Percentiles rank a stretch among this genome's conserved stretches.
Evolutionary conservation across 2,797 vertebrate species (phyloP).

Genomic region (Toxotes lorentzi): DNA sequence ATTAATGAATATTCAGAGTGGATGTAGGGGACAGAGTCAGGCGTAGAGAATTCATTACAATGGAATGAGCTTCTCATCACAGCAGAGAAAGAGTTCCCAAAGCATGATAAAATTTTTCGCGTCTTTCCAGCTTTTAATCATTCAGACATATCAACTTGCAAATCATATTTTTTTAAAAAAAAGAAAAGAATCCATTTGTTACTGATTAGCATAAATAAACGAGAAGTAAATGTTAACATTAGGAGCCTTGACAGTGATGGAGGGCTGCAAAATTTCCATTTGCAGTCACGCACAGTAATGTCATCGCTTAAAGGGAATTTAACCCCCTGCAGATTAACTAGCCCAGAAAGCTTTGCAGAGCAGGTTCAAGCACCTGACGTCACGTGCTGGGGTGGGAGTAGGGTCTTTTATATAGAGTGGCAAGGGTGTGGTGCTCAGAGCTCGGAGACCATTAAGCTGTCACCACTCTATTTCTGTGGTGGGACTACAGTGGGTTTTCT

Average conservation of each 20-base stretch:
- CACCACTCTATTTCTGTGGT: conserved; percentile 79
- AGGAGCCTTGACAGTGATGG: conserved; percentile 56
- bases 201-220: conserved; percentile 81
- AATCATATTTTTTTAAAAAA: conserved; percentile 33
- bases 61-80: conserved; percentile 61
- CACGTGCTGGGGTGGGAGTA: conserved; percentile 64
- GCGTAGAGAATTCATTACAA: conserved; percentile 55
- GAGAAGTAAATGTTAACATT: conserved; percentile 70
- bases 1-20: conserved; percentile 68
- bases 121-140: conserved; percentile 69
- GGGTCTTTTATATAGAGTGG: conserved; percentile 76
- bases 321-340: conserved; percentile 65
- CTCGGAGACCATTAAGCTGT: conserved; percentile 82
- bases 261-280: conserved; percentile 65
- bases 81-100: conserved; percentile 57
- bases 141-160: conserved; percentile 62
- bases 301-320: conserved; percentile 68
- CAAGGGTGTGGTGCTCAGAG: conserved; percentile 77
- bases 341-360: conserved; percentile 61
- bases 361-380: conserved; percentile 78
- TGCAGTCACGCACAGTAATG: conserved; percentile 74
- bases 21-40: conserved; percentile 54
- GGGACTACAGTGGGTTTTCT: conserved; percentile 65
- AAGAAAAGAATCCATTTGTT: conserved; percentile 54
- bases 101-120: conserved; percentile 51